Evolutionary conservation across 2,888 invertebrate genomes (phyloP).

Genomic region (Lasioglossum zephyrum): DNA sequence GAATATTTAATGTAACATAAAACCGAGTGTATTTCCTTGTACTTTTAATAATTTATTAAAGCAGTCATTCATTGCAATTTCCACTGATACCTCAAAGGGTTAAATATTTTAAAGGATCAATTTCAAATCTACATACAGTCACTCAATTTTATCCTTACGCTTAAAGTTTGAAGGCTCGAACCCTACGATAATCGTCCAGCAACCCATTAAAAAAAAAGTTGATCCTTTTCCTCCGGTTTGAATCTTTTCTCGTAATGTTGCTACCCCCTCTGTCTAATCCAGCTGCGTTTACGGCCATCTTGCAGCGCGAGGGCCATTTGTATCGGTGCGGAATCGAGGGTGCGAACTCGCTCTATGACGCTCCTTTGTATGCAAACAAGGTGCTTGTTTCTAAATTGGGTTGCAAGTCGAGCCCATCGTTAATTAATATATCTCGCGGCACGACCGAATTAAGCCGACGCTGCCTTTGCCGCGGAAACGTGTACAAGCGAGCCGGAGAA

Average conservation of each 20-base stretch:
- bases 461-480: slow-evolving; percentile 17
- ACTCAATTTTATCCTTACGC: not conserved
- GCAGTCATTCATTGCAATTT: no score
- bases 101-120: no score
- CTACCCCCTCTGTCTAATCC: not conserved
- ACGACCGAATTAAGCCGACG: slow-evolving; percentile 66
- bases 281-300: slow-evolving; percentile 13
- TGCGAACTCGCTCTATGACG: slow-evolving; percentile 59
- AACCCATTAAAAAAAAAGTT: not conserved
- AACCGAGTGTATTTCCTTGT: no score
- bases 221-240: not conserved
- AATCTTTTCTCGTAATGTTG: not conserved
- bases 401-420: slow-evolving; percentile 73
- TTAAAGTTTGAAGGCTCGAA: not conserved
- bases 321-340: slow-evolving; percentile 67
- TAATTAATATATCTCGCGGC: slow-evolving; percentile 77
- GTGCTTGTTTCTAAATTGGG: slow-evolving; percentile 78
- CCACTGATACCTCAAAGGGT: no score
- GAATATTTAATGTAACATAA: no score
- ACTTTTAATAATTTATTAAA: no score
- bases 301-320: slow-evolving; percentile 53
- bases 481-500: not conserved
- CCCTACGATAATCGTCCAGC: not conserved
- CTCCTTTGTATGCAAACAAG: slow-evolving; percentile 78
- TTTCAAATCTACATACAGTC: no score